Conservation (phyloP, 1,140 invertebrate species). For the Radopholus similis region DNA sequence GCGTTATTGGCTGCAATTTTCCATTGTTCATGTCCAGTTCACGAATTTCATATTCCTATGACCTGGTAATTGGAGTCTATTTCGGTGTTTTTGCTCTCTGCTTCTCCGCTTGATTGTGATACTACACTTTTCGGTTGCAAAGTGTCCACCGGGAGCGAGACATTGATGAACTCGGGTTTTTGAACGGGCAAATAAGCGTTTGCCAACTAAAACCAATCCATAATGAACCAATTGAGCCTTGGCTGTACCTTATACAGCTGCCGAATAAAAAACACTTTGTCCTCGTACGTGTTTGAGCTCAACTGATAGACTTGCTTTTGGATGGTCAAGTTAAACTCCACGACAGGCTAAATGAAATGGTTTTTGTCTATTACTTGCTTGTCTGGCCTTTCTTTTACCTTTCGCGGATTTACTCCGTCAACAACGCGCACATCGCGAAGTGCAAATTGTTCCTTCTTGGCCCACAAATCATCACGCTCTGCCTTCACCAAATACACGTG, state of each 20-base stretch:
- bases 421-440: constrained; percentile 38
- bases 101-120: neutral
- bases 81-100: constrained; percentile 4
- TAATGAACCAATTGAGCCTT: no score
- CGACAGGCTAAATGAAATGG: constrained; percentile 68
- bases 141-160: constrained; percentile 64
- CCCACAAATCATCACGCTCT: constrained; percentile 33
- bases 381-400: constrained; percentile 4
- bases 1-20: constrained; percentile 75
- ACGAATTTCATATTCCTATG: neutral
- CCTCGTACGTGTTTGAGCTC: constrained; percentile 73
- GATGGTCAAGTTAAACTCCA: constrained; percentile 80
- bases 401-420: constrained; percentile 43
- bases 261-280: constrained; percentile 70
- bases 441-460: constrained; percentile 37
- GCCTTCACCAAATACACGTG: constrained; percentile 34
- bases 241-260: constrained; percentile 63
- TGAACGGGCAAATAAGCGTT: constrained; percentile 69
- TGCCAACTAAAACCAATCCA: constrained; percentile 64
- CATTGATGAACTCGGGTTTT: constrained; percentile 75
- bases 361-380: neutral
- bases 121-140: constrained; percentile 2
- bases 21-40: neutral
- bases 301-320: constrained; percentile 80
- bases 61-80: constrained; percentile 31